Percentiles rank a stretch among this genome's conserved stretches.
These are phyloP conservation scores for Chrysolina americana DNA, from an alignment of 2,888 invertebrate genomes.

Conservation along the genomic window DNA sequence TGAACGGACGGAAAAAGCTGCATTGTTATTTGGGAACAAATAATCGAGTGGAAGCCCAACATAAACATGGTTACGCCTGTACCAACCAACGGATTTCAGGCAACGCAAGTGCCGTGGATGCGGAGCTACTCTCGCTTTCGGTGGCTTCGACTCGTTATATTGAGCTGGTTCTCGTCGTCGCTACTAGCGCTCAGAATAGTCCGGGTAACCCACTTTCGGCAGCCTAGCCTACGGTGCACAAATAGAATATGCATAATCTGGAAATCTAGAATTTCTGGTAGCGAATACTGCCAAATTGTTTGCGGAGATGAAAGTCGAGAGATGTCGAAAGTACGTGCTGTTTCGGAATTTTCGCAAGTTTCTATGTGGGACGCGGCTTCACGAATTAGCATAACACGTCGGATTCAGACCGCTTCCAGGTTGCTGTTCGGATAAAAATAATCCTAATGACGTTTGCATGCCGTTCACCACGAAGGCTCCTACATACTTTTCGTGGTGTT, in stretches of 20 bases:
- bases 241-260: constrained; percentile 22
- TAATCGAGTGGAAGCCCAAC: no score
- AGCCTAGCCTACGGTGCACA: constrained; percentile 38
- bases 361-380: not conserved
- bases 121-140: constrained; percentile 40
- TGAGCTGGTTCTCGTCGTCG: constrained; percentile 40
- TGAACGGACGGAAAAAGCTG: no score
- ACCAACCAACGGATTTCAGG: no score
- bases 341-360: constrained; percentile 1
- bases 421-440: no score
- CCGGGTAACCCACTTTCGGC: constrained; percentile 44
- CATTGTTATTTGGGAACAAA: no score
- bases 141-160: constrained; percentile 32
- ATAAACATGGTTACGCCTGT: no score
- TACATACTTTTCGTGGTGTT: no score
- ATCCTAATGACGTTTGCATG: no score
- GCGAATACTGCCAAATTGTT: constrained; percentile 20
- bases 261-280: constrained; percentile 11
- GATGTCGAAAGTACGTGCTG: constrained; percentile 13
- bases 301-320: not conserved
- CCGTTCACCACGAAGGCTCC: no score
- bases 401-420: not conserved
- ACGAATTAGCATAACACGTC: not conserved
- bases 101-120: no score
- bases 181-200: constrained; percentile 46